Base-by-base conservation (phyloP, 2,113 vertebrate genomes). In the Eublepharis macularius region DNA sequence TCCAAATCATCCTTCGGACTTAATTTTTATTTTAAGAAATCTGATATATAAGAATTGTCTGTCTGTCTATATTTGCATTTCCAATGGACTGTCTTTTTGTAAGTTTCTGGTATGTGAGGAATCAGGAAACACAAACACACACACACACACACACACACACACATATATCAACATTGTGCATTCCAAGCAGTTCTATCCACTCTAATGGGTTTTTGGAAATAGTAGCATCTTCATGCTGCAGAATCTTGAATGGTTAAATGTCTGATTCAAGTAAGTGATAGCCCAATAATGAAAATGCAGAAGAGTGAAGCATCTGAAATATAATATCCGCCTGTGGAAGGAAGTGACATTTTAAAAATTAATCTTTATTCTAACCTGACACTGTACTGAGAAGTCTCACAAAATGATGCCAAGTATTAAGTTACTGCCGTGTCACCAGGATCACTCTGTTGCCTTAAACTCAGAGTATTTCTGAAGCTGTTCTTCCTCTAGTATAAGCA, bases 181-280 rank as follows among this genome's bases (percentile, higher is more conserved):
- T 70, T 87, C 88, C 77, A 88, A 94, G 94, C 90, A 93, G 84
- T 93, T 94, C 92, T 91, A 54, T 86, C 91, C 90, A 87, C 76
- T 93, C 91, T 95, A 95, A 96, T 95, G 93, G 89, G 43, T 84
- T 92, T 93, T 95, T 39, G 24, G 89, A 86, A 93, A 94, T 90
- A 82, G 82, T 69, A 89, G 86, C 19, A 85, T 83, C 41, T 80
- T 81, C 81, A 82, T 81, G 79, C 19, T 87, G 80, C 90, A 60
- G 39, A 89, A 86, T 47, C 24, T 14, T 76, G 65, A 88, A 81
- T 74, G 75, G 85, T 88, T 92, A 82, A 92, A 87, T 90, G 92
- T 41, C 68, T 90, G 76, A 90, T 86, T 90, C 73, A 82, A 7
- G 8, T 65, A 88, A 88, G 69, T 63, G 70, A 92, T 69, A 92